phyloP scores from a whole-genome alignment of 2,888 invertebrate genomes.

The Axea sp. region DNA sequence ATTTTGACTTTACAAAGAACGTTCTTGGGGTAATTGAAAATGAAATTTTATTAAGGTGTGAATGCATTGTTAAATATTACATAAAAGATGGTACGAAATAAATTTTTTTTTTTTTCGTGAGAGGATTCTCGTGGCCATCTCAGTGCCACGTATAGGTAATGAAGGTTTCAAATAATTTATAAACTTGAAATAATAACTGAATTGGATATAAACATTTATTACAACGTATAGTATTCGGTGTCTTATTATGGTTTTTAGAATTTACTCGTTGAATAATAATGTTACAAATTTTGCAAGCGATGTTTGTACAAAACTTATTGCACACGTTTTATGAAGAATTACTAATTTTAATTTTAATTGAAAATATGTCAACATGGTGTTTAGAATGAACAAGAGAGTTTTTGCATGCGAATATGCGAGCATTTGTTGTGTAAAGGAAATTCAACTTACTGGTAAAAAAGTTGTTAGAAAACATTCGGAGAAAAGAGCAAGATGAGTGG shows the following conservation, averaged over 20 bases:
- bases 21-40: slow-evolving; percentile 6
- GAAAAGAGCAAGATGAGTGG: slow-evolving; percentile 31
- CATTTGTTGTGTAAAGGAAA: slow-evolving; percentile 12
- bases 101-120: slow-evolving; percentile 6
- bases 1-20: slow-evolving; percentile 3
- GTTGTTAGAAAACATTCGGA: slow-evolving; percentile 33
- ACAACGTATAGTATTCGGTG: slow-evolving; percentile 19
- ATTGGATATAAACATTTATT: slow-evolving; percentile 18
- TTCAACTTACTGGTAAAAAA: slow-evolving; percentile 17
- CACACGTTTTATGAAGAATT: too few relatives aligned
- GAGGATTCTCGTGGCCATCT: slow-evolving; percentile 25
- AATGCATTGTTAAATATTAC: slow-evolving; percentile 17
- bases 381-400: not conserved
- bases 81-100: not conserved
- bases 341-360: too few relatives aligned
- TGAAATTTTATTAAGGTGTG: slow-evolving; percentile 42
- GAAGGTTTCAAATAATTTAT: slow-evolving; percentile 31
- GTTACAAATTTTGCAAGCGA: slow-evolving; percentile 10
- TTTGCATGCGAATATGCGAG: not conserved
- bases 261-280: slow-evolving; percentile 2
- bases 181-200: slow-evolving; percentile 30
- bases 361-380: too few relatives aligned
- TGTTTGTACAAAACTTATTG: too few relatives aligned
- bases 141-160: slow-evolving; percentile 6
- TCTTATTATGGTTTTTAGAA: slow-evolving; percentile 21